Evolutionary conservation across 2,113 vertebrate species (phyloP).

Genomic region (Pelvicachromis taeniatus): DNA sequence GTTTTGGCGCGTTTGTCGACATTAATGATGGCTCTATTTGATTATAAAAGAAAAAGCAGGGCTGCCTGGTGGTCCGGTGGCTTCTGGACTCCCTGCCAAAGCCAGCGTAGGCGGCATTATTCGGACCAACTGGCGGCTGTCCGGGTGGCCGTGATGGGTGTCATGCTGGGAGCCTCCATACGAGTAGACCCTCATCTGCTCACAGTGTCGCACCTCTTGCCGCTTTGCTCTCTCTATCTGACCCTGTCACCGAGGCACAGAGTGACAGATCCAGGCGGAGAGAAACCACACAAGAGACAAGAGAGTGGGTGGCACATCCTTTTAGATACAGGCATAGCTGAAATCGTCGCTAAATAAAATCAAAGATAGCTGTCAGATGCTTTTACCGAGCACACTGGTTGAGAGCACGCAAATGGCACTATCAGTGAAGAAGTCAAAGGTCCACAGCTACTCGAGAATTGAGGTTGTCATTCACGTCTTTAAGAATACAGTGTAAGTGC

Average conservation of each 20-base stretch:
- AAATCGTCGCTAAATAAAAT: slow-evolving; percentile 55
- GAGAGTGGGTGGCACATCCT: slow-evolving; percentile 45
- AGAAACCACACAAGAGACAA: slow-evolving; percentile 7
- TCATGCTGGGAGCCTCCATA: slow-evolving; percentile 47
- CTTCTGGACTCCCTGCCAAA: slow-evolving; percentile 20
- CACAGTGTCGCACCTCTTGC: slow-evolving; percentile 56
- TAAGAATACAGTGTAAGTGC: slow-evolving; percentile 18
- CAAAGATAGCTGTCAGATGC: slow-evolving; percentile 63
- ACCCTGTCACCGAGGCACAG: slow-evolving; percentile 54
- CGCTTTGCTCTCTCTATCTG: slow-evolving; percentile 64
- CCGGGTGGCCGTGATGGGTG: slow-evolving; percentile 48
- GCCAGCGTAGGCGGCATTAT: slow-evolving; percentile 33
- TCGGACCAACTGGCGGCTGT: slow-evolving; percentile 51
- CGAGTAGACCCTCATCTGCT: slow-evolving; percentile 65
- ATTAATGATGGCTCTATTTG: neutral
- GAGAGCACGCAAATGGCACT: slow-evolving; percentile 57
- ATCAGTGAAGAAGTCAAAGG: slow-evolving; percentile 64
- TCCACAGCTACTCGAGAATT: slow-evolving; percentile 45
- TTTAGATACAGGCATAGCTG: slow-evolving; percentile 42
- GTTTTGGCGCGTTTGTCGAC: neutral
- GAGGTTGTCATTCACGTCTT: slow-evolving; percentile 51
- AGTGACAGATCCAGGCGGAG: slow-evolving; percentile 38
- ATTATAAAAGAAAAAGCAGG: slow-evolving; percentile 12
- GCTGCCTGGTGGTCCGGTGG: neutral
- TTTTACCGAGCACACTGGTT: slow-evolving; percentile 48